Percentiles rank a stretch among this genome's conserved stretches.
phyloP scores from a whole-genome alignment of 1,140 invertebrate species.

The Neotoxoptera formosana region DNA sequence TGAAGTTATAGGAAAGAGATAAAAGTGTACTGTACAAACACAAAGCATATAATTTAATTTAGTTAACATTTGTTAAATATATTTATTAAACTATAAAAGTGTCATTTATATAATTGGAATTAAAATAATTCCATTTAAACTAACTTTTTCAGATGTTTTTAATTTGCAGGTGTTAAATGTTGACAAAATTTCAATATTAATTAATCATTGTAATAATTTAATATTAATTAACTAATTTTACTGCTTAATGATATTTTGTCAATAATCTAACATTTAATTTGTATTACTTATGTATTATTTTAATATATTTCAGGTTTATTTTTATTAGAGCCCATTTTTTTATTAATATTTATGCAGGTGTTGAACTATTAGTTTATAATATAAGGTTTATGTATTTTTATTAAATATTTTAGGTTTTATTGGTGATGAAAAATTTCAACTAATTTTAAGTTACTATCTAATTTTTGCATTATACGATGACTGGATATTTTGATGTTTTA shows the following conservation, averaged over 20 bases:
- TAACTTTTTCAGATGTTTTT: background rate
- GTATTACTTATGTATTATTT: background rate
- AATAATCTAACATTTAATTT: background rate
- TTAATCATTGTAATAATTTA: too few relatives aligned
- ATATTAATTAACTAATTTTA: background rate
- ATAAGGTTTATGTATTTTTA: background rate
- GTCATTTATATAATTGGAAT: background rate
- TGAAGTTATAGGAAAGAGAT: background rate
- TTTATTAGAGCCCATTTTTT: constrained; percentile 15
- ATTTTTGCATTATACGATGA: background rate
- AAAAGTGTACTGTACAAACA: background rate
- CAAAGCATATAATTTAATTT: background rate
- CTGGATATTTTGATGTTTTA: background rate
- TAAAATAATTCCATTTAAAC: constrained; percentile 1
- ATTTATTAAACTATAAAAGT: background rate
- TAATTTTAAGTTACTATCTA: background rate
- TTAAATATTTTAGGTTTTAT: background rate
- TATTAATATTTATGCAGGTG: background rate
- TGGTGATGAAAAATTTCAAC: background rate
- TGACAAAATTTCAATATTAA: background rate
- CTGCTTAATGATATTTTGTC: constrained; percentile 17
- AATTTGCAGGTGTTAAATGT: background rate
- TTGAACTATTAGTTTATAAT: background rate
- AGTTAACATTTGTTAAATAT: background rate
- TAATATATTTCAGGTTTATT: constrained; percentile 24